A percentile compares a stretch with the other conserved stretches of the same genome.
Evolutionary conservation across 2,113 vertebrate species (phyloP).

Genomic region (Pogonocichla stellata): DNA sequence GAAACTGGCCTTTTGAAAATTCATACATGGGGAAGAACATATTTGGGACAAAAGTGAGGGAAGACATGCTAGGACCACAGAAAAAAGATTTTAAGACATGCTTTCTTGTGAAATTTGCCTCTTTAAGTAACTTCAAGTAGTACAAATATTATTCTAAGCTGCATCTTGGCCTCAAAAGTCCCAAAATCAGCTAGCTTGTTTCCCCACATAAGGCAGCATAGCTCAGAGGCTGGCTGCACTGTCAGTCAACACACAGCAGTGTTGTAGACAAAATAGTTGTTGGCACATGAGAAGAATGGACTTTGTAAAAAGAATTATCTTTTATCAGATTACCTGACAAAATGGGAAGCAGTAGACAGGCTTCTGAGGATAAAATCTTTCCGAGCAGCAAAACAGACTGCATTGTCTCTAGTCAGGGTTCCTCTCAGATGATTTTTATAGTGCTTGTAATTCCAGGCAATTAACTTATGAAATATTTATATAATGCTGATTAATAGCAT

Average conservation of each 20-base stretch:
- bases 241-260: neutral
- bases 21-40: neutral
- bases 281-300: neutral
- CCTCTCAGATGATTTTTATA: neutral
- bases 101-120: neutral
- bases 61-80: neutral
- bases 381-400: neutral
- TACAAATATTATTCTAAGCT: neutral
- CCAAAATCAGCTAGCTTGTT: neutral
- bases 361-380: neutral
- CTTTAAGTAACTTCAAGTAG: neutral
- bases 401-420: neutral
- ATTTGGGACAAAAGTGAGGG: neutral
- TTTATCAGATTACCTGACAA: neutral
- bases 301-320: neutral
- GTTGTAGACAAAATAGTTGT: neutral
- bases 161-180: neutral
- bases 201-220: neutral
- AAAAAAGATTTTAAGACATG: neutral
- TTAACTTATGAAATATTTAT: conserved; percentile 9
- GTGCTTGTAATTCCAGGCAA: neutral
- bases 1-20: neutral
- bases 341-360: neutral
- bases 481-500: neutral
- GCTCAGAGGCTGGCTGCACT: neutral